Conservation (phyloP, 2,888 invertebrate genomes). For the Sclerodermus sp. region DNA sequence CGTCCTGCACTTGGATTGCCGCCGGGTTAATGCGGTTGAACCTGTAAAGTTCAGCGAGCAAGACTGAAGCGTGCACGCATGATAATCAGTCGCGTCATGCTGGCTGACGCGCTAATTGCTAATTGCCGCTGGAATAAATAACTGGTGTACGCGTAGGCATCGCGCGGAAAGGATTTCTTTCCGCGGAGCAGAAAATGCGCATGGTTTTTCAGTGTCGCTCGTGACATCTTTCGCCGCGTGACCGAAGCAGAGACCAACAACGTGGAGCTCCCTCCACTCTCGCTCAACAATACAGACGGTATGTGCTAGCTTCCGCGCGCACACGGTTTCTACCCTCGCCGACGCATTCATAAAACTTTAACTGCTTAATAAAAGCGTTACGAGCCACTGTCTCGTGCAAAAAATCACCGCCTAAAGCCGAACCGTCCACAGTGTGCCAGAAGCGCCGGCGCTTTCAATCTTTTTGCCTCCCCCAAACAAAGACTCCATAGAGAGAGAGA, state of each 20-base stretch:
- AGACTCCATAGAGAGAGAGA: too few species aligned
- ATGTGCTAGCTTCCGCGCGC: neutral
- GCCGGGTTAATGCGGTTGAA: too few species aligned
- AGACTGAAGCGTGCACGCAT: too few species aligned
- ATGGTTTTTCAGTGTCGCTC: slow-evolving; percentile 17
- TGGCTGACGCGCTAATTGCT: too few species aligned
- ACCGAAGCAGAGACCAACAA: slow-evolving; percentile 30
- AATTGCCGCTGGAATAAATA: too few species aligned
- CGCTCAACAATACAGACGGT: slow-evolving; percentile 43
- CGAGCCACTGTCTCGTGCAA: slow-evolving; percentile 34
- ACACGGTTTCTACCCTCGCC: neutral
- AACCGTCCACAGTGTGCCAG: slow-evolving; percentile 13
- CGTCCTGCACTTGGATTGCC: too few species aligned
- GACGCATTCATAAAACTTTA: slow-evolving; percentile 39
- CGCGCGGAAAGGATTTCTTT: neutral
- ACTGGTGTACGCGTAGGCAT: too few species aligned
- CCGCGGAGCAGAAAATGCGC: neutral
- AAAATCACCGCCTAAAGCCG: slow-evolving; percentile 25
- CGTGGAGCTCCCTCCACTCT: slow-evolving; percentile 21
- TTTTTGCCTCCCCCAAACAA: too few species aligned
- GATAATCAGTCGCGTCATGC: too few species aligned
- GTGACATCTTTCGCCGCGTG: slow-evolving; percentile 42
- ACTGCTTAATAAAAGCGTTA: slow-evolving; percentile 46
- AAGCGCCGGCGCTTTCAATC: neutral
- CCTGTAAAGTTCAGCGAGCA: too few species aligned